Conservation (phyloP, 2,888 invertebrate species). For the Pyrocoelia pectoralis region DNA sequence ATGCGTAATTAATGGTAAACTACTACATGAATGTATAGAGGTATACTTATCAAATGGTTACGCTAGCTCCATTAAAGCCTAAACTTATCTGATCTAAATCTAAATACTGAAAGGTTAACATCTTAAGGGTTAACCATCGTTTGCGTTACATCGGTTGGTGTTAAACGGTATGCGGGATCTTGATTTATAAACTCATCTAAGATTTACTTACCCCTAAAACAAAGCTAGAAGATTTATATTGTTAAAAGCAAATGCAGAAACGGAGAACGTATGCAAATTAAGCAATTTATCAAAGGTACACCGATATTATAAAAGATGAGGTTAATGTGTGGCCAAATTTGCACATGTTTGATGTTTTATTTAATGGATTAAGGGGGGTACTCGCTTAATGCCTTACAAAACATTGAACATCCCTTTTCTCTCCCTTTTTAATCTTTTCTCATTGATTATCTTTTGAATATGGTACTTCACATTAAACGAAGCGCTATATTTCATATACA, state of each 20-base stretch:
- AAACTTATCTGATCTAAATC: neutral
- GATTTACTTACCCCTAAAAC: neutral
- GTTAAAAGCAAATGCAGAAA: neutral
- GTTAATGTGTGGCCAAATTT: neutral
- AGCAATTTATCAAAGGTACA: too few species aligned
- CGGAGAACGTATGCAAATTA: neutral
- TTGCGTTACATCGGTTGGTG: neutral
- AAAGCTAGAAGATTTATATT: neutral
- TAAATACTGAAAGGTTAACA: constrained; percentile 5
- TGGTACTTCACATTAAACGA: constrained; percentile 17
- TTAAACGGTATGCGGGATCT: constrained; percentile 9
- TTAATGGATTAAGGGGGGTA: neutral
- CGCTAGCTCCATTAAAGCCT: neutral
- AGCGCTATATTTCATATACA: constrained; percentile 20
- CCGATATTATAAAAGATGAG: neutral
- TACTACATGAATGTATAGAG: constrained; percentile 22
- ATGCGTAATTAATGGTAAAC: constrained; percentile 30
- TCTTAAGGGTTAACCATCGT: constrained; percentile 3
- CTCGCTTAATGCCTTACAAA: constrained; percentile 17
- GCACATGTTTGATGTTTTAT: neutral
- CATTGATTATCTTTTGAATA: constrained; percentile 23
- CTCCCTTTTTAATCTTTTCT: constrained; percentile 19
- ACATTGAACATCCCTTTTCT: constrained; percentile 8
- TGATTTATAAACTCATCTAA: neutral
- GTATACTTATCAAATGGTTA: neutral